Base-by-base conservation (phyloP, 1,140 invertebrate genomes). In the Lepidostoma basale region DNA sequence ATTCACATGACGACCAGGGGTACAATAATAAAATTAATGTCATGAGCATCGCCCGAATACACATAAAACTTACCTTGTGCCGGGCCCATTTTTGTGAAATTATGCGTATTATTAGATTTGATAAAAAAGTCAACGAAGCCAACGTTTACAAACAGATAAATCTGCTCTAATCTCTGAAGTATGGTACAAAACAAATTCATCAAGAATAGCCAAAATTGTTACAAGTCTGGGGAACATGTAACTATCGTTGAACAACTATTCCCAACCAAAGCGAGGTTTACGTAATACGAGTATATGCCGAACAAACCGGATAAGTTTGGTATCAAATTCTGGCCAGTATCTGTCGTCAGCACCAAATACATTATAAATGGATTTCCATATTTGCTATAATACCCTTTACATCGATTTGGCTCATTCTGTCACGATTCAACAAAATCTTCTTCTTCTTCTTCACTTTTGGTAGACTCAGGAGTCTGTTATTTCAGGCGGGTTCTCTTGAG, bases 261-360 rank as follows among this genome's bases (percentile, higher is more conserved):
- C 74, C 75, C 76, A 42, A 74, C 76, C 3, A 77, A 79, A 74
- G 67, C 74, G 3, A 72, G 74, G 60, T 80, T 75, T 69, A 64
- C 39, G 45, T 80, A 78, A 74, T 76, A 68, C 1, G 77, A 80
- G 72, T 79, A 75, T 65, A 79, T 79, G 70, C 67, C 69, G 40
- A 74, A 75, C 40, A 81, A 80, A 72, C 76, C 76, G 4, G 67
- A 80, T 71, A 78, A 80, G 71, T 80, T 77, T 73, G 76, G 75
- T 10, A 75, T 76, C 64, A 77, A 78, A 69, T 79, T 78, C 74
- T 80, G 77, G 76, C 62, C 81, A 33, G 75, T 76, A 22, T 70
- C 69, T 26, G 75, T 77, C 72, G 69, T 75, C 3, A 44, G 70
- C 10, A 70, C 20, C n/a, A 79, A 79, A 66, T 81, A 79, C 69